Conservation (phyloP, 2,888 invertebrate genomes). For the Dolichopus griseipennis region DNA sequence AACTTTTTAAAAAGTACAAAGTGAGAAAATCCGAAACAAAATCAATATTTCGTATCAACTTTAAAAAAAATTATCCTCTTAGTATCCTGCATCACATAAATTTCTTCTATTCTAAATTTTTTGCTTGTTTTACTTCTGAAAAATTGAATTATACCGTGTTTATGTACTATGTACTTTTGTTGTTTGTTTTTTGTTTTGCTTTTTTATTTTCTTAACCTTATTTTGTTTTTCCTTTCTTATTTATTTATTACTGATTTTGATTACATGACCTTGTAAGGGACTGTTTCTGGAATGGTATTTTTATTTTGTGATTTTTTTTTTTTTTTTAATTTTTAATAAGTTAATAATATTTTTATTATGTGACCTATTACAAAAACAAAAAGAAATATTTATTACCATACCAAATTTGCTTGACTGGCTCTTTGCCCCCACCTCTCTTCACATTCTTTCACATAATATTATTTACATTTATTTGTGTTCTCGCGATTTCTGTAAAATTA, state of each 20-base stretch:
- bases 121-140: background rate
- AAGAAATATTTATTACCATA: background rate
- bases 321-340: constrained; percentile 3
- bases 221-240: no score
- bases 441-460: no score
- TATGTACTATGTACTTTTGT: background rate
- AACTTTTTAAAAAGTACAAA: no score
- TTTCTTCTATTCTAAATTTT: background rate
- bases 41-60: no score
- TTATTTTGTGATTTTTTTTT: background rate
- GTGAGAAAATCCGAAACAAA: no score
- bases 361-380: background rate
- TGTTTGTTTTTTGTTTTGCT: background rate
- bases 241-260: background rate
- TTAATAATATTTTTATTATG: constrained; percentile 1
- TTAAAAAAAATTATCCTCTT: no score
- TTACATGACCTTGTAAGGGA: background rate
- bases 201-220: background rate
- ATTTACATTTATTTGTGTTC: no score
- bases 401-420: no score
- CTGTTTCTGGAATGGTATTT: background rate
- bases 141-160: background rate
- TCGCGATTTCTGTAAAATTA: no score
- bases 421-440: no score
- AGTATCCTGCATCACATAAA: no score